These are phyloP conservation scores for Lepidurus couesii DNA, from an alignment of 1,140 invertebrate genomes.

Conservation along the genomic window DNA sequence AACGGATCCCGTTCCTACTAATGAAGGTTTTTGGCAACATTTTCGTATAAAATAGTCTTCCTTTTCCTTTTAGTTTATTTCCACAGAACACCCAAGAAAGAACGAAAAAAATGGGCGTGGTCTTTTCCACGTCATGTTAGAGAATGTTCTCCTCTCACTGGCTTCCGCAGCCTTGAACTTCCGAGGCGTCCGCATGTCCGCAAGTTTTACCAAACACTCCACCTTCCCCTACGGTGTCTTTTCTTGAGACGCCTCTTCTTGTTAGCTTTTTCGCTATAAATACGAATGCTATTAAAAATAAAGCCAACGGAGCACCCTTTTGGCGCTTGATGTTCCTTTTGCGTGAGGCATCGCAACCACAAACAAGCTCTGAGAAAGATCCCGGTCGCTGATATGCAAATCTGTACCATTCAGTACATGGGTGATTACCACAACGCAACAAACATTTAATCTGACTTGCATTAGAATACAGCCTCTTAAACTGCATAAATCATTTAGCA, in stretches of 20 bases:
- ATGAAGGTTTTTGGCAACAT: not conserved
- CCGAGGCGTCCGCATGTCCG: conserved; percentile 4
- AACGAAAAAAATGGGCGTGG: not conserved
- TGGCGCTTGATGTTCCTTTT: not conserved
- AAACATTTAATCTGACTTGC: not conserved
- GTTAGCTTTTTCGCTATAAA: not conserved
- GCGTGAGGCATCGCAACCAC: not conserved
- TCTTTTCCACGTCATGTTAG: not conserved
- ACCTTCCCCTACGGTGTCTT: conserved; percentile 13
- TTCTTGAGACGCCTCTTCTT: not conserved
- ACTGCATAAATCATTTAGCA: not conserved
- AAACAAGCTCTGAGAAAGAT: not conserved
- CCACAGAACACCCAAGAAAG: not conserved
- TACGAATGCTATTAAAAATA: not conserved
- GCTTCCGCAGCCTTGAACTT: conserved; percentile 12
- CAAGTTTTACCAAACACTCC: not conserved
- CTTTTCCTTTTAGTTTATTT: not conserved
- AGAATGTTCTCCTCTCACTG: not conserved
- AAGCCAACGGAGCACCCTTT: not conserved
- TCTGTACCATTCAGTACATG: not conserved
- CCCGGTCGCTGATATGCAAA: not conserved
- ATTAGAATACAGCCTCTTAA: not conserved
- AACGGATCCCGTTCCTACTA: not conserved
- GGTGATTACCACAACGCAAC: not conserved
- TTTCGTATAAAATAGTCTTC: not conserved